Evolutionary conservation across 2,113 vertebrate genomes (phyloP), one percentile per base, ranked within the genome.

Genomic region (Romanogobio albipinnatus): DNA sequence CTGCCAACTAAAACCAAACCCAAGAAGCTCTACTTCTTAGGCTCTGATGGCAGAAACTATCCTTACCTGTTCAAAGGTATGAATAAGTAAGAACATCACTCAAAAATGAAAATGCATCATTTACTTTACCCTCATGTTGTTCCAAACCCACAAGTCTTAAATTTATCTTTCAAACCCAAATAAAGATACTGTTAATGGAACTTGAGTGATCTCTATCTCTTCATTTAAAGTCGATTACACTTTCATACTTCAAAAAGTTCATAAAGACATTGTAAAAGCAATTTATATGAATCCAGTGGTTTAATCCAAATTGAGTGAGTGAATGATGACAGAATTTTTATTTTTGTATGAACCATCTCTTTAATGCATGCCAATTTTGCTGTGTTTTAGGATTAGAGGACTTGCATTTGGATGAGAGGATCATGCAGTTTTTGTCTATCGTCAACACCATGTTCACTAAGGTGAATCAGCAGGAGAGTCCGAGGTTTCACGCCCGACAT

Each of bases 371-470:
- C 33, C 15, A 9, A 64, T 26, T 61, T 53, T 1, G 7, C 19
- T 22, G 10, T n/a, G 17, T 22, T 70, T 26, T 56, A 99, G 98
- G 98, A 59, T 92, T 99, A 86, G 98, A 99, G 92, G 98, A 99
- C 90, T 93, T 99, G 84, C 98, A 99, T 83, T 91, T 99, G 36
- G 98, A 99, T 74, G 98, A 99, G 89, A 96, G 98, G 83, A 99
- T 99, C 90, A 99, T 99, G 98, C 98, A 99, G n/a, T 99, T 99
- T 87, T 80, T 99, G 36, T 99, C 98, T 0, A 99, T 99, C 1
- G 98, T 99, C 87, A 99, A 99, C 92, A 99, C 97, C 19, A 99
- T 99, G 98, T 99, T 99, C 91, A 98, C 97, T 73, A 99, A 98
- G 14, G 96, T 98, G 39, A 99, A 99, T 93, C 96, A 97, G 77